A percentile compares a stretch with the other conserved stretches of the same genome.
These are phyloP conservation scores for Percopsis transmontana DNA, from an alignment of 2,113 vertebrate genomes.

Conservation along the genomic window DNA sequence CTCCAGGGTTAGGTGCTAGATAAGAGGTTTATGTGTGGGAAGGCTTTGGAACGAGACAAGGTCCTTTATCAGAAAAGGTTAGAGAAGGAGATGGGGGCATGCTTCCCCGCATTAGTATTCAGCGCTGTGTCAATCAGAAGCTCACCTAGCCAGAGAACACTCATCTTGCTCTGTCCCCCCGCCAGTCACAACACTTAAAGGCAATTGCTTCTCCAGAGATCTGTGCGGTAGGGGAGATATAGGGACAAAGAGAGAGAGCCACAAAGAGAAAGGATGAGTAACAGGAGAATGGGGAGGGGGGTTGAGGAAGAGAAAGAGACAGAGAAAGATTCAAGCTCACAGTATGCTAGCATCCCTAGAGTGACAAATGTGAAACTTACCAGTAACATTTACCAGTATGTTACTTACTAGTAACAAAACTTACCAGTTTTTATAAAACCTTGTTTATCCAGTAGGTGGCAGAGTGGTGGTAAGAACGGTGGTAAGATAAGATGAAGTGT, in stretches of 20 bases:
- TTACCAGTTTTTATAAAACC: no score
- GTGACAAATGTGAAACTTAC: no score
- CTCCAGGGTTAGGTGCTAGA: no score
- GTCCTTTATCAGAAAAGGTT: conserved; percentile 3
- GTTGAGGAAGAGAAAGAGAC: conserved; percentile 2
- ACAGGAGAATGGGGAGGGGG: conserved; percentile 17
- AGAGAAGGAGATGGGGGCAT: conserved; percentile 7
- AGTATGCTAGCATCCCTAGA: conserved; percentile 9
- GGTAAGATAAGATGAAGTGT: no score
- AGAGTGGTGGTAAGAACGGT: no score
- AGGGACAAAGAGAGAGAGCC: conserved; percentile 36
- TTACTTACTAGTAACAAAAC: no score
- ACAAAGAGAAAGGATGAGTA: conserved; percentile 26
- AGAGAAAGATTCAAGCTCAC: background rate
- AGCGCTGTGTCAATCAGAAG: conserved; percentile 26
- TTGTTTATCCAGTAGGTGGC: no score
- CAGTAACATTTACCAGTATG: no score
- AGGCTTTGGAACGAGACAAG: no score
- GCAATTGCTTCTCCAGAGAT: conserved; percentile 71
- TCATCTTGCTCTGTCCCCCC: conserved; percentile 54
- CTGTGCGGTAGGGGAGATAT: conserved; percentile 57
- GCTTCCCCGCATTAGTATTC: conserved; percentile 53
- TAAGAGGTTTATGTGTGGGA: no score
- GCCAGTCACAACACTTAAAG: conserved; percentile 76
- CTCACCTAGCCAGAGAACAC: conserved; percentile 48